Conservation (phyloP, 2,797 vertebrate species). For the Otolemur crassicaudatus region DNA sequence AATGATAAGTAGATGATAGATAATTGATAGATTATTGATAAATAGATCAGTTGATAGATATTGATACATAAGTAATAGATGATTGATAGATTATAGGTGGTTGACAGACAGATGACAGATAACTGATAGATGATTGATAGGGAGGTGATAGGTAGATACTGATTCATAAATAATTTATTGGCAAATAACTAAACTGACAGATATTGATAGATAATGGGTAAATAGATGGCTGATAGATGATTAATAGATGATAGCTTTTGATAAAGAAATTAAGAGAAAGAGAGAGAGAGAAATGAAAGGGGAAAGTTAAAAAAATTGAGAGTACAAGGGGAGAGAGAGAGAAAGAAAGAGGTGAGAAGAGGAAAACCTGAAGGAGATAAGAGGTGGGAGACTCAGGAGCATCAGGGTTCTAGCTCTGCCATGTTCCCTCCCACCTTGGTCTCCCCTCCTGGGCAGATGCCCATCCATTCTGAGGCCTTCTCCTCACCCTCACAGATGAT, state of each 20-base stretch:
- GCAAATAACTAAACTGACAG: background rate
- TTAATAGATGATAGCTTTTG: background rate
- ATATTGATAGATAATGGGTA: background rate
- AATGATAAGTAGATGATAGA: background rate
- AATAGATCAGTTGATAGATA: background rate
- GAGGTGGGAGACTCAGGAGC: background rate
- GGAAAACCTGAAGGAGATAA: background rate
- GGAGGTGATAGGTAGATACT: background rate
- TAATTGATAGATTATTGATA: background rate
- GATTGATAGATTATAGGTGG: background rate
- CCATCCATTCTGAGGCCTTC: background rate
- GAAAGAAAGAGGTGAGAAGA: background rate
- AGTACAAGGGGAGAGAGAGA: background rate
- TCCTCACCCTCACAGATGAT: slow-evolving; percentile 26
- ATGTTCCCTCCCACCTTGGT: background rate
- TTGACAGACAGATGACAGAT: too few species aligned
- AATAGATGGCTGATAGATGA: background rate
- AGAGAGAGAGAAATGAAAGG: background rate
- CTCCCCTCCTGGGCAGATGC: background rate
- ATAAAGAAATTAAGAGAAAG: background rate
- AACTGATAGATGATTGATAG: background rate
- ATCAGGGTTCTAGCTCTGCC: background rate
- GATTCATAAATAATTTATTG: background rate
- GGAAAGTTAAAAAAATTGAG: background rate
- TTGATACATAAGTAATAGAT: background rate